Evolutionary conservation across 2,797 vertebrate genomes (phyloP), one percentile per base, ranked within the genome.

Genomic region (Lophius americanus): DNA sequence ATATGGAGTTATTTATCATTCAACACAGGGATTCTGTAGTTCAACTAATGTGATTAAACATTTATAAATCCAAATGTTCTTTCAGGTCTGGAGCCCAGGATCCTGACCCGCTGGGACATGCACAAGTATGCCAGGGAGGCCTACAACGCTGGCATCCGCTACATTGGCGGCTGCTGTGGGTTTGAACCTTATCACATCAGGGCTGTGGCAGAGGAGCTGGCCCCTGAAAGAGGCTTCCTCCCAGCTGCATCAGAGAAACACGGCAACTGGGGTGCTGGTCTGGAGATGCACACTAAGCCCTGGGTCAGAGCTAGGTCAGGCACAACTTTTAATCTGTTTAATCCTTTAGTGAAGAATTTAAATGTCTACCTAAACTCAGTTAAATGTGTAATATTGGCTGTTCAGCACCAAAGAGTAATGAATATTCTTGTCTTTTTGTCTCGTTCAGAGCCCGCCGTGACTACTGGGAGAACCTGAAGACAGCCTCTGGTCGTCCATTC

Each of bases 251-350:
- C 95, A 3, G 94, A 96, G 55, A 98, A 98, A 68, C 97, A 98
- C 2, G 96, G 95, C 14, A 90, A 60, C 77, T 98, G 96, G 97
- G 97, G 96, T 0, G 78, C 89, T n/a, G 88, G 89, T 64, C 79
- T 99, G 57, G 91, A 95, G 68, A 97, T 95, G 95, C 96, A 98
- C 85, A 98, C 96, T 72, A 99, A 99, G 60, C 96, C 97, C 41
- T 99, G 96, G 96, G 93, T 98, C 83, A 91, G 96, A 92, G 96
- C 96, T 78, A 96, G 96, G 97, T 97, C 68, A 52, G 92, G 43
- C 11, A 43, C 12, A 53, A 39, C 48, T 54, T 52, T 14, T 38
- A 11, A 56, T 32, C 12, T 9, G 1, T 23, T 46, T 7, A 3
- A 49, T 38, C 9, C 9, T 3, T 51, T 23, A 6, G 35, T 6